These are phyloP conservation scores for Amia ocellicauda DNA, from an alignment of 2,113 vertebrate genomes.

Conservation along the genomic window DNA sequence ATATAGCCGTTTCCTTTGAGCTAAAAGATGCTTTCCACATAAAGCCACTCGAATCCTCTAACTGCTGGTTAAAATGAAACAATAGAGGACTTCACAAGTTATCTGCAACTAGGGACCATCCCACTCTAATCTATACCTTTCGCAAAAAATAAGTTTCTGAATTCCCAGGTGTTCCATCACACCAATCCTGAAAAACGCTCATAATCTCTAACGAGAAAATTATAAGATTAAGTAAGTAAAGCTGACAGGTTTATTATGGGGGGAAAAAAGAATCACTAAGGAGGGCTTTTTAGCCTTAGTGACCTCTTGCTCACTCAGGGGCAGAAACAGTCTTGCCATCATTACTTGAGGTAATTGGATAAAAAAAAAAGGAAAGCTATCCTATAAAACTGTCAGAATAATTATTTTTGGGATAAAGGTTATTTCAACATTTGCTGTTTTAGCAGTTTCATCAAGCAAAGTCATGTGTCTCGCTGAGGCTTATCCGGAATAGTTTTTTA, in stretches of 20 bases:
- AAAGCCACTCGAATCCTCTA: background rate
- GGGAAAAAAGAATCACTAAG: slow-evolving; percentile 51
- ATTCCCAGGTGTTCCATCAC: background rate
- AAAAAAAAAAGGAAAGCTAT: slow-evolving; percentile 35
- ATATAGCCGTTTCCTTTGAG: background rate
- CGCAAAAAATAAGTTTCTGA: background rate
- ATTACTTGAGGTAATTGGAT: slow-evolving; percentile 62
- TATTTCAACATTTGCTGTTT: slow-evolving; percentile 23
- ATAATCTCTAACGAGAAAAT: slow-evolving; percentile 41
- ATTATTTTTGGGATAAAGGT: slow-evolving; percentile 51
- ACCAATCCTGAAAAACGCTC: background rate
- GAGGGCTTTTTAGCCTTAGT: slow-evolving; percentile 56
- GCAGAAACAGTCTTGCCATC: slow-evolving; percentile 50
- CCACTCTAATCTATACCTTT: background rate
- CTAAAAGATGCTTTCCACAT: background rate
- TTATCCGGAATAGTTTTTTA: background rate
- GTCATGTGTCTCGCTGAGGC: slow-evolving; percentile 3
- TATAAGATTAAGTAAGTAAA: slow-evolving; percentile 53
- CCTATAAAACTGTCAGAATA: slow-evolving; percentile 45
- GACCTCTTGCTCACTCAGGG: slow-evolving; percentile 54
- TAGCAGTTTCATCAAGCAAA: background rate
- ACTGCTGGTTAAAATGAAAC: too few species aligned
- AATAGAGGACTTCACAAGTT: too few species aligned
- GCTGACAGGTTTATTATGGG: slow-evolving; percentile 63
- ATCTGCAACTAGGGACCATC: background rate